Percentiles rank a stretch among this genome's conserved stretches.
Conservation (phyloP, 2,888 invertebrate species). For the Pachliopta kotzebuea region DNA sequence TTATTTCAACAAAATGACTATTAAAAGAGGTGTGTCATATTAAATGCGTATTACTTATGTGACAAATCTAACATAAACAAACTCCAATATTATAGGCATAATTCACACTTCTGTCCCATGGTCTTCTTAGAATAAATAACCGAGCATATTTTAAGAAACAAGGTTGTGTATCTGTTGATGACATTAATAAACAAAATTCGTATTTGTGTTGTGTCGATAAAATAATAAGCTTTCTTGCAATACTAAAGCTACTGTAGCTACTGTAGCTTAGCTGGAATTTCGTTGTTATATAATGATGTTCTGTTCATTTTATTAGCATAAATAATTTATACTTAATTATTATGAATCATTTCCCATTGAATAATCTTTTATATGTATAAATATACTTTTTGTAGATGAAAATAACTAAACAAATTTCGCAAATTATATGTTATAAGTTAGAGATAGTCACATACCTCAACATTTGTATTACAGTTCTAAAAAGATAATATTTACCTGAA, state of each 20-base stretch:
- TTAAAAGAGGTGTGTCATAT: neutral
- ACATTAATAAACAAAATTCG: constrained; percentile 13
- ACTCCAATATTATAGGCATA: constrained; percentile 8
- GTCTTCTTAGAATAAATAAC: constrained; percentile 22
- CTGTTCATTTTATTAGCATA: too few species aligned
- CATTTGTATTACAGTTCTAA: too few species aligned
- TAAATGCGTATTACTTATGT: neutral
- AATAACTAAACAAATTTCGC: too few species aligned
- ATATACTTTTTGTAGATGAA: too few species aligned
- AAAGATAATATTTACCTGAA: too few species aligned
- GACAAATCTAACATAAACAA: constrained; percentile 3
- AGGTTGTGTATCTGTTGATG: constrained; percentile 20
- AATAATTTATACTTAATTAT: too few species aligned
- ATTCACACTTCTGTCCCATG: constrained; percentile 18
- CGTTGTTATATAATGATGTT: neutral
- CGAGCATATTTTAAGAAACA: constrained; percentile 15
- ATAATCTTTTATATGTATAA: too few species aligned
- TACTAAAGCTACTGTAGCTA: neutral
- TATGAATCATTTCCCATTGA: too few species aligned
- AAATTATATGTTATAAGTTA: too few species aligned
- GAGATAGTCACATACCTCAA: too few species aligned
- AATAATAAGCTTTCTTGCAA: neutral
- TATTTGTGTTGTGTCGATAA: neutral
- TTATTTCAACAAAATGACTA: neutral
- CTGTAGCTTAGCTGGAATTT: neutral